Evolutionary conservation across 53 echinoderm and acorn worm species (phyloP).

Genomic region (Apostichopus leukothele): DNA sequence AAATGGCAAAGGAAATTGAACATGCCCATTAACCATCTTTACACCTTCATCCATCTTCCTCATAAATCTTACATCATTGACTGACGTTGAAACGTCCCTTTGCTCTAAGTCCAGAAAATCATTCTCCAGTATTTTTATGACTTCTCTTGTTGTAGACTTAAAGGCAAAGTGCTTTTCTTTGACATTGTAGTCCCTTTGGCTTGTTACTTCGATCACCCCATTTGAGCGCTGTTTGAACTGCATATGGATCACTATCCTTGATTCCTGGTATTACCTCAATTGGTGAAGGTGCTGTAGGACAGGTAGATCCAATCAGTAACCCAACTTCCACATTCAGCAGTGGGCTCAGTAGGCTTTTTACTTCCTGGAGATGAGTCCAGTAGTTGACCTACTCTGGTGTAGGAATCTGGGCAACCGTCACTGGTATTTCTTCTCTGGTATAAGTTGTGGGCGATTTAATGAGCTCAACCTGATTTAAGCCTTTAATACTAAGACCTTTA

Average conservation of each 20-base stretch:
- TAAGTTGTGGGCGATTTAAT: conserved; percentile 38
- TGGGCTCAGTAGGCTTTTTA: conserved; percentile 47
- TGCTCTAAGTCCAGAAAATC: conserved; percentile 52
- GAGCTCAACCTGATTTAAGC: neutral
- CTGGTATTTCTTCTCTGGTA: conserved; percentile 47
- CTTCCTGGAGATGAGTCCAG: conserved; percentile 52
- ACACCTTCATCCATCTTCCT: conserved; percentile 55
- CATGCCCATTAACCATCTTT: conserved; percentile 55
- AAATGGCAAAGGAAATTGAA: conserved; percentile 60
- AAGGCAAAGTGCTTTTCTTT: conserved; percentile 20
- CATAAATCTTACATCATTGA: conserved; percentile 54
- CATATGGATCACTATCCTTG: conserved; percentile 55
- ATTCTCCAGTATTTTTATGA: conserved; percentile 45
- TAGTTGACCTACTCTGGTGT: conserved; percentile 48
- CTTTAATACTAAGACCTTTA: neutral
- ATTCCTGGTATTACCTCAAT: conserved; percentile 49
- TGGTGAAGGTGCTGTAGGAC: conserved; percentile 47
- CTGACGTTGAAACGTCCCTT: conserved; percentile 32
- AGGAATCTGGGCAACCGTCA: conserved; percentile 59
- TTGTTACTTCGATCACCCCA: conserved; percentile 57
- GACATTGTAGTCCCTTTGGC: neutral
- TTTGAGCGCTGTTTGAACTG: conserved; percentile 51
- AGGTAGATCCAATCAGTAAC: conserved; percentile 59
- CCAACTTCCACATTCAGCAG: conserved; percentile 43
- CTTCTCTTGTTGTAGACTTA: conserved; percentile 11